Evolutionary conservation across 2,888 invertebrate species (phyloP).

Genomic region (Pardosa pseudoannulata): DNA sequence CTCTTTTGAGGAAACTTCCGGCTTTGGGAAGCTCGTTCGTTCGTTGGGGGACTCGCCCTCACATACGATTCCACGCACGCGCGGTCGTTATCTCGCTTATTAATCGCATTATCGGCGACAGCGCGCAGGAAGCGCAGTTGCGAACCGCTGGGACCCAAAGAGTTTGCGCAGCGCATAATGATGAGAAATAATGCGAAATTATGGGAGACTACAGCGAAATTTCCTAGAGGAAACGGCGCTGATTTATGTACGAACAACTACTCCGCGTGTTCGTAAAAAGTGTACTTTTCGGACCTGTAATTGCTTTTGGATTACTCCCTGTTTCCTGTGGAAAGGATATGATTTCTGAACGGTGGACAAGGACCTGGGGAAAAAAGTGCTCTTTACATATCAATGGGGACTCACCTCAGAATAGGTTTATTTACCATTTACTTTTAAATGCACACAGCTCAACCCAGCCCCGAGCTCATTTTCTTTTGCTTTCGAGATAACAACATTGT

Average conservation of each 20-base stretch:
- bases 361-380: neutral
- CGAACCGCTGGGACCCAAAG: conserved; percentile 9
- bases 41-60: neutral
- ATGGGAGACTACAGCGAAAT: neutral
- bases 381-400: neutral
- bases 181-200: conserved; percentile 14
- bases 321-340: conserved; percentile 6
- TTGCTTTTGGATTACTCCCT: neutral
- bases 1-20: neutral
- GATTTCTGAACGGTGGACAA: neutral
- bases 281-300: conserved; percentile 12
- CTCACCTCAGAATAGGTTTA: too few relatives aligned
- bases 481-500: too few relatives aligned
- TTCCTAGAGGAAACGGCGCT: conserved; percentile 9
- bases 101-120: conserved; percentile 24
- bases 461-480: too few relatives aligned
- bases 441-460: too few relatives aligned
- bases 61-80: conserved; percentile 11
- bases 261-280: neutral
- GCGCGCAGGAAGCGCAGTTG: conserved; percentile 9
- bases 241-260: neutral
- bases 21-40: neutral
- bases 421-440: too few relatives aligned
- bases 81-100: conserved; percentile 18
- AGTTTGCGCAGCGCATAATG: conserved; percentile 11